A percentile compares a stretch with the other conserved stretches of the same genome.
These are phyloP conservation scores for Ditylenchus weischeri DNA, from an alignment of 2,888 invertebrate genomes.

Conservation along the genomic window DNA sequence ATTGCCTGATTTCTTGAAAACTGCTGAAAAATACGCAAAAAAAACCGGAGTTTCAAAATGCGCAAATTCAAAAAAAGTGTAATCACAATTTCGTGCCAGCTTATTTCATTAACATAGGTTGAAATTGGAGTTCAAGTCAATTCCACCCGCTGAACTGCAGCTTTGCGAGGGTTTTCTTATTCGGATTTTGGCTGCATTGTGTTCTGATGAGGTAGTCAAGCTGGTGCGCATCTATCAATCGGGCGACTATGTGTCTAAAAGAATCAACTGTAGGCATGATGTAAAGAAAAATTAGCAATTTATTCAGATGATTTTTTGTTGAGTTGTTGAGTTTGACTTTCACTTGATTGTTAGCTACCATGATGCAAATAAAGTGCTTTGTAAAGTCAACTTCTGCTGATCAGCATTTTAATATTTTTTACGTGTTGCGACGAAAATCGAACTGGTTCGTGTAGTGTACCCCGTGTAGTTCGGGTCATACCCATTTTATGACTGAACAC, in stretches of 20 bases:
- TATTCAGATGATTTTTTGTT: constrained; percentile 1
- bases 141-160: background rate
- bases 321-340: constrained; percentile 10
- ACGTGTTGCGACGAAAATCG: no score
- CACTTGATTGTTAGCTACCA: background rate
- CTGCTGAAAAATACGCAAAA: no score
- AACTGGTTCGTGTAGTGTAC: no score
- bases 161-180: background rate
- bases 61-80: no score
- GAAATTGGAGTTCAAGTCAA: no score
- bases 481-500: no score
- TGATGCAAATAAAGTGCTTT: background rate
- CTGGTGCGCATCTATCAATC: background rate
- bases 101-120: background rate
- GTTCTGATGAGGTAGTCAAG: background rate
- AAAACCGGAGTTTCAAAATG: no score
- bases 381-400: no score
- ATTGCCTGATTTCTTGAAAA: no score
- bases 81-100: no score
- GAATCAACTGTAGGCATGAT: background rate
- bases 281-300: constrained; percentile 1
- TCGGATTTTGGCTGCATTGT: background rate
- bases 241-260: constrained; percentile 12
- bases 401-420: no score
- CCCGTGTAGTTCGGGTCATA: no score